Evolutionary conservation across 30 jellyfish, hydroid and myxozoan species (phyloP).

Genomic region (Pelagia noctiluca): DNA sequence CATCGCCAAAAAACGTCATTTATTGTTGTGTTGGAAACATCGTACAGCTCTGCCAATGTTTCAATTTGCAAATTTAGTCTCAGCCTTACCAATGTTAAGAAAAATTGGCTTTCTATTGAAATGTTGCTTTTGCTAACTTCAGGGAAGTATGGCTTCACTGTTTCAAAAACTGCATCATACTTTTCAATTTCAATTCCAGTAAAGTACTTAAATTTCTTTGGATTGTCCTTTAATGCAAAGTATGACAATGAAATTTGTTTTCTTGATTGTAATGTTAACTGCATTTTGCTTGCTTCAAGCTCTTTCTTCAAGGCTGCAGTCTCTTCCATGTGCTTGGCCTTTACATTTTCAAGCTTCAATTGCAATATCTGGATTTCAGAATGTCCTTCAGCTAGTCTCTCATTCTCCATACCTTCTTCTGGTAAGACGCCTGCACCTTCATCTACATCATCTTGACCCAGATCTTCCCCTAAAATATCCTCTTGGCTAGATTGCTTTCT

Average conservation of each 20-base stretch:
- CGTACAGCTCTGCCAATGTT: constrained; percentile 15
- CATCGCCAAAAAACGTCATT: constrained; percentile 22
- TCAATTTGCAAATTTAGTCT: constrained; percentile 21
- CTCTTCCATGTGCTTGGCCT: neutral
- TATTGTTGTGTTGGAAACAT: constrained; percentile 1
- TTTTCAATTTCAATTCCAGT: constrained; percentile 6
- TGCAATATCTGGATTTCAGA: neutral
- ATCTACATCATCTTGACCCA: constrained; percentile 1
- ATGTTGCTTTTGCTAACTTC: neutral
- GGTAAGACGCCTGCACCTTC: too few species aligned
- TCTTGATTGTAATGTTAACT: neutral
- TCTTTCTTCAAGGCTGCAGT: neutral
- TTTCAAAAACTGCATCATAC: constrained; percentile 8
- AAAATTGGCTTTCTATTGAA: neutral
- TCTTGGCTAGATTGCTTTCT: constrained; percentile 2
- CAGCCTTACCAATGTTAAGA: constrained; percentile 21
- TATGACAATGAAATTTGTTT: constrained; percentile 3
- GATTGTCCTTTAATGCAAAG: constrained; percentile 6
- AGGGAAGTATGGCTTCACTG: neutral
- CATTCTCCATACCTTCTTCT: neutral
- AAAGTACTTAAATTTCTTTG: constrained; percentile 4
- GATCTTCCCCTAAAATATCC: neutral
- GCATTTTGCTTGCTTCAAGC: neutral
- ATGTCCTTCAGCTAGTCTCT: neutral
- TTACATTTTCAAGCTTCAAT: neutral